These are phyloP conservation scores for Tenthredo scrophulariae DNA, from an alignment of 2,888 invertebrate genomes.

Conservation along the genomic window DNA sequence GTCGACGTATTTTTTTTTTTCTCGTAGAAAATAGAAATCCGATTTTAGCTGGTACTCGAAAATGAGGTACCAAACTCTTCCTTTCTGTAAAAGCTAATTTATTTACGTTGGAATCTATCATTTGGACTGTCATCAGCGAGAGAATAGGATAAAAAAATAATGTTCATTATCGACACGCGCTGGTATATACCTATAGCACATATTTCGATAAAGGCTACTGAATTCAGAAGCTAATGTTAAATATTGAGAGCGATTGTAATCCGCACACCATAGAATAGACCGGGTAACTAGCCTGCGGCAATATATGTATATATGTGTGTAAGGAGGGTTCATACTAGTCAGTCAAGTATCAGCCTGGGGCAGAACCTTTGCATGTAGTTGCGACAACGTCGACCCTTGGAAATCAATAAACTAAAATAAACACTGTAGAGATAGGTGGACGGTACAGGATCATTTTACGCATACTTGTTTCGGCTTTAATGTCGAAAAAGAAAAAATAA, in stretches of 20 bases:
- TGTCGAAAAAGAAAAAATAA: background rate
- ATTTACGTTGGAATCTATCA: too few relatives aligned
- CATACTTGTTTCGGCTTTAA: slow-evolving; percentile 14
- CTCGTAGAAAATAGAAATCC: too few relatives aligned
- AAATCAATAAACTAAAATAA: slow-evolving; percentile 69
- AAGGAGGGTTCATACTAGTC: slow-evolving; percentile 28
- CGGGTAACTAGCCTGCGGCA: background rate
- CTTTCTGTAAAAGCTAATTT: too few relatives aligned
- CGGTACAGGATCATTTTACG: background rate
- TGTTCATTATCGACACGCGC: too few relatives aligned
- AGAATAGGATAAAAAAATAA: too few relatives aligned
- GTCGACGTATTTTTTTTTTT: too few relatives aligned
- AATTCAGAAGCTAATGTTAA: background rate
- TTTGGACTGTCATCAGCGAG: too few relatives aligned
- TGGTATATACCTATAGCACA: too few relatives aligned
- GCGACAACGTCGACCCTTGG: slow-evolving; percentile 49
- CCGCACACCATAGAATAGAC: background rate
- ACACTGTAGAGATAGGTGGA: slow-evolving; percentile 56
- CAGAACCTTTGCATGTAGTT: slow-evolving; percentile 63
- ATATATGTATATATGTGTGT: background rate
- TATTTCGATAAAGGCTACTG: background rate
- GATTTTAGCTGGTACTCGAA: too few relatives aligned
- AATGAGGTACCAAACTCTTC: too few relatives aligned
- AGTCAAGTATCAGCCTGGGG: slow-evolving; percentile 63
- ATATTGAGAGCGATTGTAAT: background rate